Evolutionary conservation across 2,113 vertebrate genomes (phyloP).

Genomic region (Calyptommatus sinebrachiatus): DNA sequence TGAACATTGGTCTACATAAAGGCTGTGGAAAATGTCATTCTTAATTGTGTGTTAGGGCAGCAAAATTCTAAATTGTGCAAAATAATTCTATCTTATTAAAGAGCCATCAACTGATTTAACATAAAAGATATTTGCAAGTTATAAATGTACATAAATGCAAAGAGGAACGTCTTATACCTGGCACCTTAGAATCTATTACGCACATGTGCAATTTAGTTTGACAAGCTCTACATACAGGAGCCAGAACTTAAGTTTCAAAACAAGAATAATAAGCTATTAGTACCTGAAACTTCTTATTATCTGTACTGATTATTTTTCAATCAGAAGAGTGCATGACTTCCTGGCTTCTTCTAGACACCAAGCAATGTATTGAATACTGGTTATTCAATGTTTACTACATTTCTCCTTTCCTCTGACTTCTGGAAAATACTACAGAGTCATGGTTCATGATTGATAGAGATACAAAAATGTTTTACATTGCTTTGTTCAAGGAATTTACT

Average conservation of each 20-base stretch:
- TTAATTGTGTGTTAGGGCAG: neutral
- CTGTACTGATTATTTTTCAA: constrained; percentile 18
- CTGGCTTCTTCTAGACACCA: constrained; percentile 42
- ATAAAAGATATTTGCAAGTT: neutral
- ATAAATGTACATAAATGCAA: neutral
- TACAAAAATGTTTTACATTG: too few species aligned
- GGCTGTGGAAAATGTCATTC: neutral
- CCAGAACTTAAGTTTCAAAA: constrained; percentile 45
- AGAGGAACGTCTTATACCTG: neutral
- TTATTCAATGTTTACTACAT: too few species aligned
- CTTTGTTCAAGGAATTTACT: too few species aligned
- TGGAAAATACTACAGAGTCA: too few species aligned
- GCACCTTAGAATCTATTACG: constrained; percentile 1
- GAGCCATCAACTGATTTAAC: neutral
- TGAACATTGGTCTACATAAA: constrained; percentile 17
- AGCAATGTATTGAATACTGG: constrained; percentile 4
- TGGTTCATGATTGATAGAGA: too few species aligned
- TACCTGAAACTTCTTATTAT: constrained; percentile 30
- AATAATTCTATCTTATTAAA: neutral
- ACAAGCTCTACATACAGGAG: constrained; percentile 22
- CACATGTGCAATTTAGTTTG: constrained; percentile 20
- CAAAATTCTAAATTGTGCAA: too few species aligned
- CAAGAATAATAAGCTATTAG: too few species aligned
- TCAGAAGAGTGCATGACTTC: constrained; percentile 44
- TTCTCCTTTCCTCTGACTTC: constrained; percentile 5